Evolutionary conservation across 2,113 vertebrate species (phyloP), one percentile per base, ranked within the genome.

Genomic region (Ailuropoda melanoleuca): DNA sequence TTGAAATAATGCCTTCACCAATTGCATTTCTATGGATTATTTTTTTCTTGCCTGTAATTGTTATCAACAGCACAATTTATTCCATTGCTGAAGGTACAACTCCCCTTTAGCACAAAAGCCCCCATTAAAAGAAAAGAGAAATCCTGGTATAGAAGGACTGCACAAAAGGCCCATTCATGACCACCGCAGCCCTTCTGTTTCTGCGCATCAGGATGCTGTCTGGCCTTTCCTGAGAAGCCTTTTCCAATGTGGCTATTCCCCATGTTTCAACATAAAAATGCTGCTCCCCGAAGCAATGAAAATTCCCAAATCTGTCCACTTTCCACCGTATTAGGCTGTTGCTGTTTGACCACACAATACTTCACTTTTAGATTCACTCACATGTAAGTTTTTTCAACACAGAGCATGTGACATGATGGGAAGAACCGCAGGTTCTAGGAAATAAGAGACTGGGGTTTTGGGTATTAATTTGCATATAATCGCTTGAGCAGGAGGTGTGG

Each of bases 391-490:
- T 39, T 15, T 95, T 90, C 85, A 77, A 43, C 80, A 23, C 1
- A 26, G 34, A 50, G 43, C 21, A 0, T 17, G 43, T 75, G 58
- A 29, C 64, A 17, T 8, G 6, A 26, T 46, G 13, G 31, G 34
- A 93, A 62, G 39, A 66, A 48, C 19, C 13, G 46, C 15, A 37
- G 31, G 64, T 48, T 46, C 53, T 77, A 4, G 50, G 34, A 95
- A 90, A 90, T 24, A 82, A 70, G 14, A 82, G 8, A 3, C 29
- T 58, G 46, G 72, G 83, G 72, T 75, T 90, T 68, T 82, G 85
- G 74, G 31, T 91, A 96, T 92, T 94, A 70, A 95, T 95, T 95
- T 93, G 5, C 10, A 12, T 85, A 8, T 50, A 86, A 86, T 88
- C 66, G 72, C 55, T 84, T 93, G 68, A 75, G 29, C 48, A 37